These are phyloP conservation scores for Malurus alboscapulatus DNA, from an alignment of 2,113 vertebrate species.

Conservation along the genomic window DNA sequence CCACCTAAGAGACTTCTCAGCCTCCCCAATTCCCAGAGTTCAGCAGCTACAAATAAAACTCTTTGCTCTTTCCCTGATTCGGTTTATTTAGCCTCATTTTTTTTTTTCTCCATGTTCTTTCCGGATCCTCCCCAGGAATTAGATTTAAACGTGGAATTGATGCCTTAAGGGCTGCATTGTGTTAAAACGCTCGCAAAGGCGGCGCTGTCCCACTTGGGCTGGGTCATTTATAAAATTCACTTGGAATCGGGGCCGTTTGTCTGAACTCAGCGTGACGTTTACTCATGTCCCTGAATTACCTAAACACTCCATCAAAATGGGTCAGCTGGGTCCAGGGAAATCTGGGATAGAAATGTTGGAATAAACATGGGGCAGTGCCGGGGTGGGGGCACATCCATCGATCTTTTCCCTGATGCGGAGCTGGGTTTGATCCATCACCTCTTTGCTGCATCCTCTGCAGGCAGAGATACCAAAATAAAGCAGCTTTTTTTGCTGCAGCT, in stretches of 20 bases:
- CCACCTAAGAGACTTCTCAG: conserved; percentile 42
- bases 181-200: not conserved
- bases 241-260: conserved; percentile 41
- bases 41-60: conserved; percentile 67
- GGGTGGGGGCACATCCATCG: rapidly evolving
- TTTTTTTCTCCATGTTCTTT: not conserved
- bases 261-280: not conserved
- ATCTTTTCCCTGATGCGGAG: rapidly evolving
- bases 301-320: not conserved
- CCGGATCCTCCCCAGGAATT: conserved; percentile 53
- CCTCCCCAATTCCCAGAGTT: conserved; percentile 59
- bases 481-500: not conserved
- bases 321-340: not conserved
- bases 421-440: not conserved
- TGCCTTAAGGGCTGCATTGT: not conserved
- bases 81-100: conserved; percentile 58
- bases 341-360: not conserved
- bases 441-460: rapidly evolving
- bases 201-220: not conserved
- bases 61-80: conserved; percentile 42
- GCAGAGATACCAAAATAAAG: not conserved
- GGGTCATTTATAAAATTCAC: conserved; percentile 23
- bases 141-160: conserved; percentile 45
- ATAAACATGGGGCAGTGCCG: not conserved
- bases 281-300: conserved; percentile 12